Base-by-base conservation (phyloP, 1,140 invertebrate genomes). In the Macrobrachium rosenbergii region DNA sequence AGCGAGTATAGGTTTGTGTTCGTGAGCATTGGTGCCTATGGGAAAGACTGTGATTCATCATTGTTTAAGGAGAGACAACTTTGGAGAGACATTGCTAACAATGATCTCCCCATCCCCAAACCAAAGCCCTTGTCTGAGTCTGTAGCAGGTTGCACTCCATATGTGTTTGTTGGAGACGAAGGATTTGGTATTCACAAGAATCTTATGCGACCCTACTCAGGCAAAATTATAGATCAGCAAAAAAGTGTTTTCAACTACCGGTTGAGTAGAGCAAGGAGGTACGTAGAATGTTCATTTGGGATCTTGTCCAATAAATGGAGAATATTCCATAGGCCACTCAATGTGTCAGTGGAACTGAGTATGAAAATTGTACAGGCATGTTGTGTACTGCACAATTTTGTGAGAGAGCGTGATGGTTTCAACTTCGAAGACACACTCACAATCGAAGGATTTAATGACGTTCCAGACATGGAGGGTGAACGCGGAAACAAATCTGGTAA, bases 321-420 rank as follows among this genome's bases (percentile, higher is more conserved):
- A 83, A 90, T 92, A 79, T 90, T 91, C 63, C 91, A 91, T 83
- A 69, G 90, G 76, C 88, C 91, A 23, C 73, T 91, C n/a, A 90
- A 92, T 89, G 89, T 90, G 89, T 91, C 14, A 85, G 80, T 67
- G 69, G 86, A 73, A 87, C 90, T 82, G 90, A 91, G 90, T 80
- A 90, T 91, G 45, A 82, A 89, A 84, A 91, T 92, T 62, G 89
- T 91, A 28, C 90, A 91, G 88, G 89, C 90, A 45, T 91, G 90
- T 86, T 91, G 90, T 81, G 89, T 91, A 64, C 81, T 92, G 59
- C 91, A 91, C 84, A 92, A 92, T 89, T 92, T 90, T 90, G 90
- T 92, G 79, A 80, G 90, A 69, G 82, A 90, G 72, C 84, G 90
- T 77, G 91, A 92, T 89, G 91, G 91, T 67, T 89, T 88, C 90